Conservation (phyloP, 2,888 invertebrate species). For the Diarsia brunnea region DNA sequence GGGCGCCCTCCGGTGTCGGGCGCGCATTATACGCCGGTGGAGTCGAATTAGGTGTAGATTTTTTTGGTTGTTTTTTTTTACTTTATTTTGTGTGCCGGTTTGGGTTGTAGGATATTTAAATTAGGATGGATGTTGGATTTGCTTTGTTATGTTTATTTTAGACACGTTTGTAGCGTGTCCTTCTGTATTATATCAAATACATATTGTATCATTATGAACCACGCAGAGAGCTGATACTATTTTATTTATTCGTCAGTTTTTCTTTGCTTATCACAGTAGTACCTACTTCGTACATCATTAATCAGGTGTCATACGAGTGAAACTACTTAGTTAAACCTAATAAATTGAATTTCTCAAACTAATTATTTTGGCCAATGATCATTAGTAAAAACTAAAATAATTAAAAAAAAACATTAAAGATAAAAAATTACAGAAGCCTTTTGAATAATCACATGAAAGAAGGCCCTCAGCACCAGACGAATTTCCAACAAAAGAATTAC, state of each 20-base stretch:
- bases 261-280: background rate
- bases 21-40: slow-evolving; percentile 75
- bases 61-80: slow-evolving; percentile 53
- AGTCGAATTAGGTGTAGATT: slow-evolving; percentile 72
- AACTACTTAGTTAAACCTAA: background rate
- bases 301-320: background rate
- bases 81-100: slow-evolving; percentile 30
- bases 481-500: slow-evolving; percentile 49
- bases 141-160: slow-evolving; percentile 12
- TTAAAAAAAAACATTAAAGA: background rate
- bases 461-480: background rate
- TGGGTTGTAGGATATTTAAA: slow-evolving; percentile 37
- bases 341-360: background rate
- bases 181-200: slow-evolving; percentile 1
- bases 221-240: background rate
- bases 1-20: slow-evolving; percentile 90
- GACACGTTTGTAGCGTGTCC: background rate
- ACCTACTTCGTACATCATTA: background rate
- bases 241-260: background rate
- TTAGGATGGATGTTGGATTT: slow-evolving; percentile 39
- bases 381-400: background rate
- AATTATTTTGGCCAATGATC: background rate
- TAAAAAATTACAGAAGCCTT: background rate
- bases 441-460: background rate
- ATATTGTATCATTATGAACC: background rate